Conservation (phyloP, 2,888 invertebrate genomes). For the Drepana falcataria region DNA sequence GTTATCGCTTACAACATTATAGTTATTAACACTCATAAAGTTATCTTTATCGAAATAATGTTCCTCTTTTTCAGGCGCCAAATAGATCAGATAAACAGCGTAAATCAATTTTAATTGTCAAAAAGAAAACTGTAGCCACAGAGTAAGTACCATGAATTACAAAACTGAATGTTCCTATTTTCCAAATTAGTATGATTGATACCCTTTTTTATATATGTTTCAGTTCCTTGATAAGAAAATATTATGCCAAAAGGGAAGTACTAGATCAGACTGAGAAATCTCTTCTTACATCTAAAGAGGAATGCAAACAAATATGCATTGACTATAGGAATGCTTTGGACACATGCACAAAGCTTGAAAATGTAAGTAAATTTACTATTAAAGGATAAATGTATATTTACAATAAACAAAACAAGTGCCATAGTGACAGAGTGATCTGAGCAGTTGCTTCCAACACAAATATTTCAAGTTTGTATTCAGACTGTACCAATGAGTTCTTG, state of each 20-base stretch:
- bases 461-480: no score
- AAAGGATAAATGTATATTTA: neutral
- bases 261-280: conserved; percentile 32
- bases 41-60: no score
- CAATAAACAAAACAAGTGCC: no score
- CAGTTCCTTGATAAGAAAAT: conserved; percentile 43
- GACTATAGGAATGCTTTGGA: conserved; percentile 41
- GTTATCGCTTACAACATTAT: no score
- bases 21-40: no score
- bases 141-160: conserved; percentile 37
- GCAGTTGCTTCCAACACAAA: no score
- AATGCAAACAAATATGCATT: conserved; percentile 45
- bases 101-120: conserved; percentile 31
- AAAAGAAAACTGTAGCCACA: conserved; percentile 45
- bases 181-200: no score
- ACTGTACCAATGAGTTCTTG: no score
- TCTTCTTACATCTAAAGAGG: conserved; percentile 37
- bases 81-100: conserved; percentile 26
- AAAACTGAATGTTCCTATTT: neutral
- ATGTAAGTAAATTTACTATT: conserved; percentile 30
- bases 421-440: no score
- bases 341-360: conserved; percentile 36
- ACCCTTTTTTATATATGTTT: conserved; percentile 13
- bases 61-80: conserved; percentile 22
- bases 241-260: conserved; percentile 29